Evolutionary conservation across 2,797 vertebrate genomes (phyloP), one percentile per base, ranked within the genome.

Genomic region (Tapirus indicus): DNA sequence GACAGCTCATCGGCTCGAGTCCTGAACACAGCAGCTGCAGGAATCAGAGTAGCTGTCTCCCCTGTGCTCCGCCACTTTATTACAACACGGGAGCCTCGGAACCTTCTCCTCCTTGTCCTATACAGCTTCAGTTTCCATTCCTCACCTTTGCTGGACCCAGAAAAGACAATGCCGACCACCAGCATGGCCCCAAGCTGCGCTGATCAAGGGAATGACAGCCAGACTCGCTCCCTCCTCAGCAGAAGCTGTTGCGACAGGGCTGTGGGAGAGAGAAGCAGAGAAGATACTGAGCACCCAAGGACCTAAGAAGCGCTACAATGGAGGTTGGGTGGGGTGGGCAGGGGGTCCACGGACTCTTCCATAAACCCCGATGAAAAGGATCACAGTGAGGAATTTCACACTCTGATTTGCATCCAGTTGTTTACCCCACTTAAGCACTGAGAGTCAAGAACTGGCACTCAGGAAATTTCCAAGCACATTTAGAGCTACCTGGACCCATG

Each of bases 281-380:
- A 66, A 69, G 86, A 52, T 16, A 7, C 74, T 9, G 18, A 92
- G 47, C 52, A 12, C 52, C 11, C 18, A 14, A 32, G 2, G 10
- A 47, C 23, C 38, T 35, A 21, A 3, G 5, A 47, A 35, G 66
- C 0, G 0, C 49, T 10, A 0, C 18, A 17, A 0, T 23, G 52
- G 21, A 66, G 47, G 13, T 20, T 2, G 1, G 13, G 5, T 6
- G 2, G 21, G 18, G 27, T 0, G 2, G 2, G 2, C 5, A n/a
- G 12, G 4, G 14, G 7, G 10, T 21, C n/a, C 11, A 0, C 1
- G 5, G 16, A 58, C 23, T 68, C 60, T 38, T 58, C 69, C 44
- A 7, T 27, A 58, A 71, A n/a, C 6, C 56, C 71, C 27, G 6
- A 12, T 4, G n/a, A 1, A 68, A 71, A 72, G 69, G 35, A 69